Evolutionary conservation across 2,113 vertebrate species (phyloP).

Genomic region (Leucosticte australis): DNA sequence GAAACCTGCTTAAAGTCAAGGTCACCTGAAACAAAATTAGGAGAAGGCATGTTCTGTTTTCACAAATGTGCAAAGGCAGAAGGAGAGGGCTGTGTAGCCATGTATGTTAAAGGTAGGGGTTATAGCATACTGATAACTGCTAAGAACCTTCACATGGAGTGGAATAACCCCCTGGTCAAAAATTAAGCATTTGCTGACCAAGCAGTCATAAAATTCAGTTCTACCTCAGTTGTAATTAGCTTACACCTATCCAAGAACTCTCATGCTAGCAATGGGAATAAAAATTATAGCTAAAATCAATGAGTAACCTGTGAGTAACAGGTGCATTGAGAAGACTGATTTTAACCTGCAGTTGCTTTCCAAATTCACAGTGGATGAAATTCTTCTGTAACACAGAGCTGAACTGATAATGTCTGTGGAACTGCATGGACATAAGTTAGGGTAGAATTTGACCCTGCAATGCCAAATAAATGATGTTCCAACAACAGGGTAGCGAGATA

Average conservation of each 20-base stretch:
- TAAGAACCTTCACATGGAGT: not conserved
- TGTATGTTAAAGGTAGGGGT: not conserved
- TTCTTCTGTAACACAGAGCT: not conserved
- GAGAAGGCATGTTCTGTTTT: conserved; percentile 38
- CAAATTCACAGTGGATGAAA: not conserved
- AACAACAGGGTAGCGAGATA: not conserved
- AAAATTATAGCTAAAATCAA: not conserved
- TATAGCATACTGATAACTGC: not conserved
- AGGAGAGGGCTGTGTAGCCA: not conserved
- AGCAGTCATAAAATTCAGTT: not conserved
- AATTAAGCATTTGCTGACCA: not conserved
- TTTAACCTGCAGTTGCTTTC: not conserved
- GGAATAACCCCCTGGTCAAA: not conserved
- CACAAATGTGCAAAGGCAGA: conserved; percentile 23
- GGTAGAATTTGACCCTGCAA: not conserved
- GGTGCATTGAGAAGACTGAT: not conserved
- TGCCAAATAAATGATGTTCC: not conserved
- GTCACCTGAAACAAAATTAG: conserved; percentile 30
- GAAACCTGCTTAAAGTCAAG: conserved; percentile 30
- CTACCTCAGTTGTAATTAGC: not conserved
- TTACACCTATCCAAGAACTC: not conserved
- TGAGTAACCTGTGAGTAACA: not conserved
- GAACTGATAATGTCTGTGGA: not conserved
- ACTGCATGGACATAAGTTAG: not conserved
- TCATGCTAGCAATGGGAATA: not conserved